Evolutionary conservation across 2,797 vertebrate species (phyloP).

Genomic region (Salmo trutta): DNA sequence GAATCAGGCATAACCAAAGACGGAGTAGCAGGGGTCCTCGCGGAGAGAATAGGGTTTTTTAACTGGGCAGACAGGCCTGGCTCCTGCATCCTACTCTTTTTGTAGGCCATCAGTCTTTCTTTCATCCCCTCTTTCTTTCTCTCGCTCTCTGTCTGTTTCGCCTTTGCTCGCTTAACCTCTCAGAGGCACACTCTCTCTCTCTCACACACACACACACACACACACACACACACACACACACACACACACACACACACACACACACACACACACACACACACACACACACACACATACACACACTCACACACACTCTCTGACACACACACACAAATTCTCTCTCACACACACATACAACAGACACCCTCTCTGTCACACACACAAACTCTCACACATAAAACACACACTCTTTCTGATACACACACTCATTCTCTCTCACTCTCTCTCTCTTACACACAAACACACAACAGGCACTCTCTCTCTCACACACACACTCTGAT

Average conservation of each 20-base stretch:
- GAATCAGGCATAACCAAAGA: slow-evolving; percentile 71
- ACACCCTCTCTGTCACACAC: too few relatives aligned
- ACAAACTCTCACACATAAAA: too few relatives aligned
- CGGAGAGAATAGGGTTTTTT: slow-evolving; percentile 72
- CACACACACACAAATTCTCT: too few relatives aligned
- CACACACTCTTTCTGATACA: too few relatives aligned
- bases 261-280: slow-evolving; percentile 10
- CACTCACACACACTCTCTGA: too few relatives aligned
- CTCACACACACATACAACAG: too few relatives aligned
- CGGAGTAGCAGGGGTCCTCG: slow-evolving; percentile 66
- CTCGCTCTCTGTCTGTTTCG: slow-evolving; percentile 8
- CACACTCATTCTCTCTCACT: too few relatives aligned
- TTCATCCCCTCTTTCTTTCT: slow-evolving; percentile 9
- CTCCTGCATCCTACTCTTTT: slow-evolving; percentile 59
- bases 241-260: too few relatives aligned
- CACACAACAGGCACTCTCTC: background rate
- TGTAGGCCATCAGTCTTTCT: slow-evolving; percentile 43
- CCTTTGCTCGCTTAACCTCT: background rate
- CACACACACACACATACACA: background rate
- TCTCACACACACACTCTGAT: background rate
- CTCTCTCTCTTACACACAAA: too few relatives aligned
- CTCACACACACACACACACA: slow-evolving; percentile 1
- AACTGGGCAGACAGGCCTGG: slow-evolving; percentile 65
- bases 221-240: background rate
- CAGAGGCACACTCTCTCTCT: background rate